Conservation (phyloP, 2,888 invertebrate species). For the Willowsia nigromaculata region DNA sequence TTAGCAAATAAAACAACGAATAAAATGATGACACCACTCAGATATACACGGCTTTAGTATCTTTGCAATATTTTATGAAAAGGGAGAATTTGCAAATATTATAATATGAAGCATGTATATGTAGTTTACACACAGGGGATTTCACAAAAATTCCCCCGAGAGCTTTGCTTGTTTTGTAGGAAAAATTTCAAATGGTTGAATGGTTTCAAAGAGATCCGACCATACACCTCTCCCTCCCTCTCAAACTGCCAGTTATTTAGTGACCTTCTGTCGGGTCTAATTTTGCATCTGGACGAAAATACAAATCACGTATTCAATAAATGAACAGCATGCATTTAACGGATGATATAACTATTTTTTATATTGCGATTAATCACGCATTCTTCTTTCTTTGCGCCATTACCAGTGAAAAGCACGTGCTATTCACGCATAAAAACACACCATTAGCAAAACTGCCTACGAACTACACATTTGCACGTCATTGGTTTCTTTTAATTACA, state of each 20-base stretch:
- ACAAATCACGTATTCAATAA: slow-evolving; percentile 10
- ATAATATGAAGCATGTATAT: too few relatives aligned
- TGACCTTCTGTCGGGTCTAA: not conserved
- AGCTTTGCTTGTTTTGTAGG: too few relatives aligned
- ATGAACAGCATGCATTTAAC: not conserved
- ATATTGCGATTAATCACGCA: slow-evolving; percentile 31
- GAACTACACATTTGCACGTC: not conserved
- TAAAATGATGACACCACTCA: not conserved
- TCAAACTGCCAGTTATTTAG: not conserved
- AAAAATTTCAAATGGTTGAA: too few relatives aligned
- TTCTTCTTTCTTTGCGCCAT: not conserved
- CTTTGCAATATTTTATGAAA: not conserved
- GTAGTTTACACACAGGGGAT: too few relatives aligned
- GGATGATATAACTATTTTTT: not conserved
- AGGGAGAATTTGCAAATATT: too few relatives aligned
- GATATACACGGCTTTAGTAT: not conserved
- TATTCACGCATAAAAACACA: slow-evolving; percentile 15
- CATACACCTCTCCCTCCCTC: too few relatives aligned
- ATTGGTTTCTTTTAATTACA: slow-evolving; percentile 23
- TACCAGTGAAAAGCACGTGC: not conserved
- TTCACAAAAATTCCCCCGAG: too few relatives aligned
- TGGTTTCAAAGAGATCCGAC: too few relatives aligned
- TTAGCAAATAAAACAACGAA: not conserved
- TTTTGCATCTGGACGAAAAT: not conserved
- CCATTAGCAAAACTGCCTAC: not conserved